Base-by-base conservation (phyloP, 2,113 vertebrate species). In the Anthoscopus minutus region DNA sequence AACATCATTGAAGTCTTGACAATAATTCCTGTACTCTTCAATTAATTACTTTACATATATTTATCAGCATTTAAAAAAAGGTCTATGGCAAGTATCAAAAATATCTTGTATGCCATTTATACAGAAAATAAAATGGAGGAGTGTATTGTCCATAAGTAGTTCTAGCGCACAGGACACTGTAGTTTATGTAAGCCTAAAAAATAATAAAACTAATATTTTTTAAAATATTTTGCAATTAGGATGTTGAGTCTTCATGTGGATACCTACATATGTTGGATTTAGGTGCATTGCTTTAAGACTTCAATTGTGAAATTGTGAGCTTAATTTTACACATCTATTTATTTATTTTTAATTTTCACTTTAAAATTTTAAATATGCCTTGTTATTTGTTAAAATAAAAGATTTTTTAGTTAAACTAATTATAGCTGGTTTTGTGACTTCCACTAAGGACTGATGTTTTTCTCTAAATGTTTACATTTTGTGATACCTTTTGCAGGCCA, bases 401-500 rank as follows among this genome's bases (percentile, higher is more conserved):
- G 37, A n/a, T 9, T 15, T 28, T 64, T 61, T 37, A 61, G 25
- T 61, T 61, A 23, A 35, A 57, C 13, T 65, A 4, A 50, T 81
- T 70, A 50, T 13, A n/a, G n/a, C 24, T 54, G 9, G 9, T 91
- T 88, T 44, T 3, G 0, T 77, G 35, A 30, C 31, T 94, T 95
- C 35, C 21, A 12, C 64, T 56, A 38, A 51, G 10, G 20, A n/a
- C 37, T 53, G 16, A 40, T 67, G 4, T 38, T 47, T 37, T 25
- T 37, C 16, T 79, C 15, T 67, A 58, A 86, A 50, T 42, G 5
- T 48, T 92, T 62, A 9, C 9, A 4, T 91, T 78, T 79, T 44
- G 8, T 66, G 57, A 48, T 70, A 38, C 30, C 51, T 94, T 95
- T 92, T 83, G 10, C 94, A 99, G 99, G 97, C 98, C 99, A 1